Evolutionary conservation across 2,888 invertebrate genomes (phyloP).

Genomic region (Lasioglossum oenotherae): DNA sequence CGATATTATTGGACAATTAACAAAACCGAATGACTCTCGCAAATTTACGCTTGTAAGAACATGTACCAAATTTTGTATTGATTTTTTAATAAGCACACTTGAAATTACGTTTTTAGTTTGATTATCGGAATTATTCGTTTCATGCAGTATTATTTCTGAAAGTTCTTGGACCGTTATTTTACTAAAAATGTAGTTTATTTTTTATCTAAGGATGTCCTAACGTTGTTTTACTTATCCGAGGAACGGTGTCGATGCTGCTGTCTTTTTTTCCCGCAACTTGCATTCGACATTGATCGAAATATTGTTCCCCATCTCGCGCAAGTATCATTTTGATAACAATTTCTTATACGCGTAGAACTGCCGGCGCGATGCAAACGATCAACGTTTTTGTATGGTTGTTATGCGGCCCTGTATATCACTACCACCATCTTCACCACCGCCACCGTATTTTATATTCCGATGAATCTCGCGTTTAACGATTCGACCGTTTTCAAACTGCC

Average conservation of each 20-base stretch:
- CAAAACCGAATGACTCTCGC: too few relatives aligned
- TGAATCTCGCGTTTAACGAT: constrained; percentile 2
- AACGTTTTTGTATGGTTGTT: not conserved
- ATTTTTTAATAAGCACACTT: too few relatives aligned
- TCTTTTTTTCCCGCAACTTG: not conserved
- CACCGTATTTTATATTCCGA: not conserved
- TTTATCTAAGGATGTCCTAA: not conserved
- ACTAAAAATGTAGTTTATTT: not conserved
- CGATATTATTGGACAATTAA: too few relatives aligned
- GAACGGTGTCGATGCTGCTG: not conserved
- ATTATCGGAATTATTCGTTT: too few relatives aligned
- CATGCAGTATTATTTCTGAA: too few relatives aligned
- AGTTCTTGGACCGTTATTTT: not conserved
- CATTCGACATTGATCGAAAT: constrained; percentile 10
- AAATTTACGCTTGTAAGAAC: too few relatives aligned
- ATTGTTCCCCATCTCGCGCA: constrained; percentile 20
- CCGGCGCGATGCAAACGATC: not conserved
- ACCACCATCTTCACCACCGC: not conserved
- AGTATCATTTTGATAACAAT: constrained; percentile 1
- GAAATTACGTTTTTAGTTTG: not conserved
- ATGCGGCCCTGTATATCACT: not conserved
- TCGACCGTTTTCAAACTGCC: not conserved
- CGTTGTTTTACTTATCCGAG: not conserved
- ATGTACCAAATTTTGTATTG: too few relatives aligned
- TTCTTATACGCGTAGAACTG: constrained; percentile 6